Percentiles rank a stretch among this genome's conserved stretches.
Conservation (phyloP, 2,797 vertebrate genomes). For the Dendrocincla fuliginosa region DNA sequence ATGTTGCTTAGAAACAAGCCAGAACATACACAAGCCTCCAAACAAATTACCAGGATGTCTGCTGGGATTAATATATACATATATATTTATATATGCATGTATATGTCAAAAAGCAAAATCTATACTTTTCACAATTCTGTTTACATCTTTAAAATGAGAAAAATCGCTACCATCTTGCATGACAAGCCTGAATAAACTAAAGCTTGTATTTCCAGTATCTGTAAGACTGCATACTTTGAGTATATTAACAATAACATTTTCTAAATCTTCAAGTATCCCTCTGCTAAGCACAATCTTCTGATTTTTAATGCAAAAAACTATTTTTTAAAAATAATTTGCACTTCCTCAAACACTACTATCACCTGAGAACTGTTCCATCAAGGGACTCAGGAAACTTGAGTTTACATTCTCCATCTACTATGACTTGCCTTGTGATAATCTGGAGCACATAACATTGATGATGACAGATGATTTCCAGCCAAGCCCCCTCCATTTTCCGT, state of each 20-base stretch:
- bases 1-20: slow-evolving; percentile 53
- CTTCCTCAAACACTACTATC: neutral
- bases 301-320: neutral
- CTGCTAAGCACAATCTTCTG: neutral
- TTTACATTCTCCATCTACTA: neutral
- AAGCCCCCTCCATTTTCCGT: neutral
- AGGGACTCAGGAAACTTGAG: neutral
- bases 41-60: neutral
- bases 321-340: neutral
- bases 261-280: neutral
- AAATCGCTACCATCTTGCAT: neutral
- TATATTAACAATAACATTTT: neutral
- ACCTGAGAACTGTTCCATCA: neutral
- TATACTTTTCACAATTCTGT: neutral
- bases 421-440: neutral
- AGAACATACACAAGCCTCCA: neutral
- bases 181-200: neutral
- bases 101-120: neutral
- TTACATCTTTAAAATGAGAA: neutral
- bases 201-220: neutral
- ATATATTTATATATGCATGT: too few species aligned
- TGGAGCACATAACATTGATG: neutral
- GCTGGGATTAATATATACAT: neutral
- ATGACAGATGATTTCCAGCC: neutral
- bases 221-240: neutral